phyloP scores from a whole-genome alignment of 2,113 vertebrate genomes.

The Mola mola region DNA sequence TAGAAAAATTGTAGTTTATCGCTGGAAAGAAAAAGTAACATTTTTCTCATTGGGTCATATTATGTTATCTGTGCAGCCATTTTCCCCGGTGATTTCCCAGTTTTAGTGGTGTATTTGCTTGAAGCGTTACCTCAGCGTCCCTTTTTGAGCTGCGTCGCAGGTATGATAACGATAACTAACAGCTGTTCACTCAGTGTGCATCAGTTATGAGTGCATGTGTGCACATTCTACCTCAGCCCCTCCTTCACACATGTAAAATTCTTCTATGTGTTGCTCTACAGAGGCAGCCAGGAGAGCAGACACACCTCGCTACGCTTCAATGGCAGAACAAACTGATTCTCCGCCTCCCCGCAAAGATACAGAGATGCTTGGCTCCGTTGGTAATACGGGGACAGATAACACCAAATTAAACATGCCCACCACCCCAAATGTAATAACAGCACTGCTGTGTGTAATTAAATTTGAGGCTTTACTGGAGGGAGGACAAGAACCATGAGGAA shows the following conservation, averaged over 20 bases:
- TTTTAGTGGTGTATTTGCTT: too few relatives aligned
- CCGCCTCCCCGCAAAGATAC: slow-evolving; percentile 12
- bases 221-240: neutral
- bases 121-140: too few relatives aligned
- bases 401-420: slow-evolving; percentile 32
- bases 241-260: neutral
- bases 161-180: too few relatives aligned
- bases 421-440: slow-evolving; percentile 38
- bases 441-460: slow-evolving; percentile 34
- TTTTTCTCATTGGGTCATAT: too few relatives aligned
- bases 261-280: too few relatives aligned
- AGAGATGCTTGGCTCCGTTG: slow-evolving; percentile 3
- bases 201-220: neutral
- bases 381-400: neutral
- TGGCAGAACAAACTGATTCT: slow-evolving; percentile 24
- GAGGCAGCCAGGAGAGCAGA: neutral
- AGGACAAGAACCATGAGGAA: slow-evolving; percentile 4
- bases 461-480: slow-evolving; percentile 31
- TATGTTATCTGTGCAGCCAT: too few relatives aligned
- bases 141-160: too few relatives aligned
- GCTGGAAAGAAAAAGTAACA: too few relatives aligned
- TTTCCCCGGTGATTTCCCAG: too few relatives aligned
- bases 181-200: too few relatives aligned
- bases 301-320: neutral
- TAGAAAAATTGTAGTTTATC: too few relatives aligned